Percentiles rank a stretch among this genome's conserved stretches.
Evolutionary conservation across 2,888 invertebrate genomes (phyloP).

Genomic region (Cenopis cana): DNA sequence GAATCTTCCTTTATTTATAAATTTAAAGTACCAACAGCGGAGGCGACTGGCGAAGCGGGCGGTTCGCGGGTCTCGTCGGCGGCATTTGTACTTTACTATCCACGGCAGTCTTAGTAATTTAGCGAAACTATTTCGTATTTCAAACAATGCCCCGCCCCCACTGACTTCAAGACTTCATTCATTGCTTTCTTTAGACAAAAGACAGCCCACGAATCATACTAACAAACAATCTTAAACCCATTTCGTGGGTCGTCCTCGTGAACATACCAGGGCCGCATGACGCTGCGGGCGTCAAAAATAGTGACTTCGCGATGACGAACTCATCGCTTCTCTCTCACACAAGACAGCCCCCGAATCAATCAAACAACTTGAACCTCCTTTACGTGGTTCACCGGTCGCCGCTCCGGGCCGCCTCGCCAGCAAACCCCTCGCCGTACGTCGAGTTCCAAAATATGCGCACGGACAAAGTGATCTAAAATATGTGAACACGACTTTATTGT

Average conservation of each 20-base stretch:
- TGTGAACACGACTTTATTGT: too few species aligned
- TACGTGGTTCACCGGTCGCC: not conserved
- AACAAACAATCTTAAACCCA: not conserved
- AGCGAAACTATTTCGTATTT: not conserved
- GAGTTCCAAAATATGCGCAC: too few species aligned
- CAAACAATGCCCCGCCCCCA: not conserved
- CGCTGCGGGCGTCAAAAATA: not conserved
- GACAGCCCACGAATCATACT: not conserved
- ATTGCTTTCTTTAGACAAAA: not conserved
- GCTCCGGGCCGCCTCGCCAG: not conserved
- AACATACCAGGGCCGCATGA: conserved; percentile 2
- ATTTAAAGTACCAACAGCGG: conserved; percentile 21
- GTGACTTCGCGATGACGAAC: not conserved
- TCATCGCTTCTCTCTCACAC: conserved; percentile 1
- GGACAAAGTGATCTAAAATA: too few species aligned
- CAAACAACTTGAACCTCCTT: not conserved
- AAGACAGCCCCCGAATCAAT: not conserved
- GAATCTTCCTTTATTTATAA: conserved; percentile 21
- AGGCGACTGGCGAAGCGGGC: conserved; percentile 6
- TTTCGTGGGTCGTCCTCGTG: not conserved
- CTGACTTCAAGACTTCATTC: not conserved
- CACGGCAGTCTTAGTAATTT: not conserved
- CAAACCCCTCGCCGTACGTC: too few species aligned
- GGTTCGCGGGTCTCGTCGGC: not conserved
- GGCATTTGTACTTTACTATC: conserved; percentile 33